Evolutionary conservation across 2,888 invertebrate genomes (phyloP).

Genomic region (Phaedon cochleariae): DNA sequence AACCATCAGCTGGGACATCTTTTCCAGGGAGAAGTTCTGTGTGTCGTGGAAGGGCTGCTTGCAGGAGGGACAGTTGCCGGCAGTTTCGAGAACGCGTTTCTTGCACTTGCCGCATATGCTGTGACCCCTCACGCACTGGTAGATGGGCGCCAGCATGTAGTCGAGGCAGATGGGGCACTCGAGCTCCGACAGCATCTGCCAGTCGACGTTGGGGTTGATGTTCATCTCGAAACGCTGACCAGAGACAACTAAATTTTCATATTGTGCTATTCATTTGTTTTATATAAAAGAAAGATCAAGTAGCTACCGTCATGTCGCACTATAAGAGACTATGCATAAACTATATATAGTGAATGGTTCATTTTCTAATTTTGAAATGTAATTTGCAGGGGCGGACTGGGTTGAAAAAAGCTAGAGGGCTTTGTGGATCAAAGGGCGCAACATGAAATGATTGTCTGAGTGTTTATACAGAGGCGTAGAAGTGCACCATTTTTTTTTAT

Average conservation of each 20-base stretch:
- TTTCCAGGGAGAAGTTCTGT: constrained; percentile 53
- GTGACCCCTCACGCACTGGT: constrained; percentile 54
- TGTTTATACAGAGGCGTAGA: no score
- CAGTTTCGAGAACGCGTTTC: constrained; percentile 8
- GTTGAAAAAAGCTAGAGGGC: no score
- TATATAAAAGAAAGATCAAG: no score
- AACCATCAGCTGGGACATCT: constrained; percentile 45
- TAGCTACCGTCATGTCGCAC: no score
- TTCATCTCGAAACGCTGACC: not conserved
- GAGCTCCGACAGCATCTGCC: constrained; percentile 42
- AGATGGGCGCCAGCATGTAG: constrained; percentile 55
- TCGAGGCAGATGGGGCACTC: constrained; percentile 57
- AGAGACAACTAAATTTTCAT: not conserved
- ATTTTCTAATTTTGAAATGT: no score
- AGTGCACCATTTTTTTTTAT: no score
- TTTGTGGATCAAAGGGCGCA: no score
- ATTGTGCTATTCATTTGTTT: no score
- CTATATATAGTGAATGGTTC: no score
- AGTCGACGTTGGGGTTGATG: constrained; percentile 32
- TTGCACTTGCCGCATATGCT: constrained; percentile 51
- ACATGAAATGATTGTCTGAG: no score
- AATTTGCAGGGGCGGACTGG: no score
- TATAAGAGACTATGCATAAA: no score
- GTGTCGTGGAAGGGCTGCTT: constrained; percentile 45
- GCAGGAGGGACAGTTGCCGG: constrained; percentile 51